Conservation (phyloP, 2,888 invertebrate genomes). For the Nomada ruficornis region DNA sequence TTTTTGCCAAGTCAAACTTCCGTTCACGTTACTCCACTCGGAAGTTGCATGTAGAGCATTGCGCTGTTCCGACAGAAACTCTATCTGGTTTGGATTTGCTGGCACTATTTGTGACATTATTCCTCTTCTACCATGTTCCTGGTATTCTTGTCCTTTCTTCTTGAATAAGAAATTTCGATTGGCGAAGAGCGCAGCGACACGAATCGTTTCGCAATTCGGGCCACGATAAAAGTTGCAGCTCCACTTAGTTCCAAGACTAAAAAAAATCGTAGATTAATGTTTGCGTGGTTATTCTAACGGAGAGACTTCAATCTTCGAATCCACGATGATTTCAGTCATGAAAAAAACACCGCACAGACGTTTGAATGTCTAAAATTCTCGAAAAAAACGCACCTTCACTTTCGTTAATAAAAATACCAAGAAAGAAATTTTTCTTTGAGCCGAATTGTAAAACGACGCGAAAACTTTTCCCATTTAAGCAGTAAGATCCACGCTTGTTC, state of each 20-base stretch:
- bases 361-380: no score
- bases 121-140: background rate
- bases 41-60: constrained; percentile 7
- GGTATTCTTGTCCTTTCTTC: background rate
- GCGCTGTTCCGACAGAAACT: constrained; percentile 35
- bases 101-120: constrained; percentile 37
- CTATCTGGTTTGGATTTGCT: constrained; percentile 42
- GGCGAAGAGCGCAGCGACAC: constrained; percentile 16
- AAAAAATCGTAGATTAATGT: constrained; percentile 11
- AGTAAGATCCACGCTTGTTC: constrained; percentile 14
- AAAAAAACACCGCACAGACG: no score
- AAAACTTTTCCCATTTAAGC: background rate
- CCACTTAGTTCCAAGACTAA: constrained; percentile 55
- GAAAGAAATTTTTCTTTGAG: background rate
- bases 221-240: constrained; percentile 47
- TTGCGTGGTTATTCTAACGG: background rate
- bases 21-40: constrained; percentile 19
- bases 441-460: background rate
- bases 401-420: no score
- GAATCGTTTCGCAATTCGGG: constrained; percentile 52
- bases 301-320: no score
- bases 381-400: no score
- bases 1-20: constrained; percentile 37
- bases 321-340: no score
- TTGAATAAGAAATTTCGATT: constrained; percentile 3